Base-by-base conservation (phyloP, 2,888 invertebrate species). In the Torymus aiolomorphi region DNA sequence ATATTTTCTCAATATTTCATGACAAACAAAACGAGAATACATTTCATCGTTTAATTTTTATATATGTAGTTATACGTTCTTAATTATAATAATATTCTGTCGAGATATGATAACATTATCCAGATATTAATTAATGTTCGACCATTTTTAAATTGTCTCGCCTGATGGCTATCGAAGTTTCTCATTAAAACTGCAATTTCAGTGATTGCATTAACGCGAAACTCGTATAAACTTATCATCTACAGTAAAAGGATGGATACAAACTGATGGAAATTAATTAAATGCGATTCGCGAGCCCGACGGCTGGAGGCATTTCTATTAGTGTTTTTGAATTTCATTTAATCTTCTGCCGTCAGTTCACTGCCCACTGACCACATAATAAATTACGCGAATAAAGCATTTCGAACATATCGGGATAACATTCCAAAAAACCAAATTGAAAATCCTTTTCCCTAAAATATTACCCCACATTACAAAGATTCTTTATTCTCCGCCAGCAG, bases 171-270 rank as follows among this genome's bases (percentile, higher is more conserved):
- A 72, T 72, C 71, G 11, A n/a, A 49, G 16, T 5, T n/a, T 51
- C 42, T 63, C 63, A 73, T 73, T 73, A 63, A 73, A 73, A 73
- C 63, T 73, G 24, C 52, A 54, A 62, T 63, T 62, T 16, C 72
- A 10, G 24, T 62, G 51, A 18, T 62, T 59, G 24, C 31, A 73
- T 56, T 54, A 62, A 31, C 20, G 14, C 49, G 16, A 72, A 72
- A 72, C 18, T 54, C 73, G 24, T 18, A 62, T 11, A 52, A 72
- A 63, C 16, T 72, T 59, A 73, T 54, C 16, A 51, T 24, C 13
- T 24, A 20, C 42, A 18, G 24, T 67, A 67, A 67, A 67, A 67
- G 52, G 66, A 66, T 54, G 54, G 67, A 54, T 52, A 54, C 51
- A 52, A 31, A 20, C 51, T 14, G 49, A 51, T 71, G n/a, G 18